Percentiles rank a stretch among this genome's conserved stretches.
These are phyloP conservation scores for Lissocephala sabroskyi DNA, from an alignment of 2,888 invertebrate species.

Conservation along the genomic window DNA sequence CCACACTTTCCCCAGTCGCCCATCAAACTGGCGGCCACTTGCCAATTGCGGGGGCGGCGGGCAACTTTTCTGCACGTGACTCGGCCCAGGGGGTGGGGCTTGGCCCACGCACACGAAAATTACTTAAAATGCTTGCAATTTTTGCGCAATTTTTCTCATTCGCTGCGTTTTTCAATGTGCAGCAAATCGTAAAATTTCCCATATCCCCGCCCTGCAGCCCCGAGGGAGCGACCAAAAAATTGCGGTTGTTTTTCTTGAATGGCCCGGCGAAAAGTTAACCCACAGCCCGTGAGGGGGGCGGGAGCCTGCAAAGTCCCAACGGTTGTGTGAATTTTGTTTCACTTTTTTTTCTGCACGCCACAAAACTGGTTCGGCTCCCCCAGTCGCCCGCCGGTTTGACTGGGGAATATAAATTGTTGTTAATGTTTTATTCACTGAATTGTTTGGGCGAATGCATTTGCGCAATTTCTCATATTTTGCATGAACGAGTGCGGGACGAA, in stretches of 20 bases:
- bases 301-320: conserved; percentile 33
- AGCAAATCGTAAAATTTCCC: conserved; percentile 30
- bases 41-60: neutral
- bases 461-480: conserved; percentile 30
- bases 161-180: conserved; percentile 20
- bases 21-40: too few species aligned
- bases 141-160: conserved; percentile 11
- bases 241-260: conserved; percentile 20
- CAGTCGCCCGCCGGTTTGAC: conserved; percentile 11
- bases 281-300: too few species aligned
- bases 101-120: neutral
- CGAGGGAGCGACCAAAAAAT: conserved; percentile 16
- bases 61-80: too few species aligned
- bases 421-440: conserved; percentile 35
- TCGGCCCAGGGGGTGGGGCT: too few species aligned
- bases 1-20: too few species aligned
- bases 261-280: too few species aligned
- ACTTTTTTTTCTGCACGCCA: conserved; percentile 50
- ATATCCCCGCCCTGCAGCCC: conserved; percentile 7
- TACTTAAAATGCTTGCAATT: conserved; percentile 4
- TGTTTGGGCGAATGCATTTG: conserved; percentile 22
- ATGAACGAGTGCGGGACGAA: too few species aligned
- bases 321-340: conserved; percentile 34
- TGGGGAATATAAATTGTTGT: conserved; percentile 32
- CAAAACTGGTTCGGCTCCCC: conserved; percentile 1